A percentile compares a stretch with the other conserved stretches of the same genome.
Conservation (phyloP, 2,888 invertebrate species). For the Ischnus inquisitorius region DNA sequence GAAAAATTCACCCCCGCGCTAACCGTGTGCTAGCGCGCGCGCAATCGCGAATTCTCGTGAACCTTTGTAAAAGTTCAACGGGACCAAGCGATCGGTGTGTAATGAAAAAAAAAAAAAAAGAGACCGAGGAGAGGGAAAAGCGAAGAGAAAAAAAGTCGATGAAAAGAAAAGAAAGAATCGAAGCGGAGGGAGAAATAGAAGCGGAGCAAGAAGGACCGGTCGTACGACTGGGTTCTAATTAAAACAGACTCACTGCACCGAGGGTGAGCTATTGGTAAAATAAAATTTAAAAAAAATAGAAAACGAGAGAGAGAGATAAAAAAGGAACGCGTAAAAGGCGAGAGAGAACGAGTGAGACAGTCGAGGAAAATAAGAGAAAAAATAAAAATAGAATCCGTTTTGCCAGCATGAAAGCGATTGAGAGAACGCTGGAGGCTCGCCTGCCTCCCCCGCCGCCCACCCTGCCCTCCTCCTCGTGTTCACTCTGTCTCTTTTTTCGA, state of each 20-base stretch:
- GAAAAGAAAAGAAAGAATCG: background rate
- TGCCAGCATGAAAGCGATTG: conserved; percentile 55
- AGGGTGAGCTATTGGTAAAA: conserved; percentile 61
- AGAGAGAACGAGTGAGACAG: background rate
- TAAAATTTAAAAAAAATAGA: conserved; percentile 42
- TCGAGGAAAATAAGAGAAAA: background rate
- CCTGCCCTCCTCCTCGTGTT: conserved; percentile 7
- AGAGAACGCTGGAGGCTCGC: conserved; percentile 39
- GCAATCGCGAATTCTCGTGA: conserved; percentile 5
- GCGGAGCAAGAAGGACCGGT: conserved; percentile 22
- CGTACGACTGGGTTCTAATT: conserved; percentile 65
- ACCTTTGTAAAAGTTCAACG: conserved; percentile 43
- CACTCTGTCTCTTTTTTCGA: conserved; percentile 37
- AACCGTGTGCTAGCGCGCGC: background rate
- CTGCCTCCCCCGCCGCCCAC: conserved; percentile 14
- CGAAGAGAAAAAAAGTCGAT: conserved; percentile 2
- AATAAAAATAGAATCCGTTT: conserved; percentile 52
- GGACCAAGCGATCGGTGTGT: conserved; percentile 42
- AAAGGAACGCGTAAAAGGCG: conserved; percentile 5
- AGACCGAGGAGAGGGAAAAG: conserved; percentile 15
- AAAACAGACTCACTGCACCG: conserved; percentile 63
- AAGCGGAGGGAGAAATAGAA: conserved; percentile 58
- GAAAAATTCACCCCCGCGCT: conserved; percentile 29
- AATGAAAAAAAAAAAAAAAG: conserved; percentile 54
- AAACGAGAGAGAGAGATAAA: conserved; percentile 41